Evolutionary conservation across 2,888 invertebrate genomes (phyloP), one percentile per base, ranked within the genome.

Genomic region (Cactoblastis cactorum): DNA sequence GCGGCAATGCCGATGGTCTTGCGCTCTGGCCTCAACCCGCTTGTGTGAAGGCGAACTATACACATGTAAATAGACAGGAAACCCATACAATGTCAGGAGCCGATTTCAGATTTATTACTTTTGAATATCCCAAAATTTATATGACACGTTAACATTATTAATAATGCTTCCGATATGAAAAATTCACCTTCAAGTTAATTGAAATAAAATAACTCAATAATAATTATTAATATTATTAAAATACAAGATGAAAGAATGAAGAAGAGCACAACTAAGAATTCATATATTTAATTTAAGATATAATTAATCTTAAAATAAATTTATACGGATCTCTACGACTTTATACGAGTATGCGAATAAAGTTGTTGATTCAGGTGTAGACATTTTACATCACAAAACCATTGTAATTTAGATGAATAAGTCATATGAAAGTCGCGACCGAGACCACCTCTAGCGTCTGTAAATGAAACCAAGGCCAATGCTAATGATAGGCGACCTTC

Each of bases 31-130:
- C 87, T 87, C 85, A 84, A 84, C 84, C 84, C 74, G 83, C 65
- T 83, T 83, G 74, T 76, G 71, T 73, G 86, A 85, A 86, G 86
- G 86, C 68, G 80, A 77, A 70, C 75, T 72, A 83, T 83, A 85
- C 80, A 74, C 73, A 84, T 83, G 83, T 74, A 73, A 81, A 86
- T 85, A 84, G 77, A 77, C 85, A 87, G 85, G 86, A 86, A 87
- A 79, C 77, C 63, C 61, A 68, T 61, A 74, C 85, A 85, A 83
- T 86, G 84, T 74, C 83, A 83, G 77, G 72, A 83, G 70, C 54
- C 63, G 63, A 49, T 28, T 32, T 48, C 49, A 50, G 47, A 49
- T 53, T 54, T 50, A 33, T 41, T 32, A 37, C 34, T 50, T 50
- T 53, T 46, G 53, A 47, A 49, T 34, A 35, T 34, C 52, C 32